Conservation (phyloP, 2,888 invertebrate species). For the Drosophila infuscata region DNA sequence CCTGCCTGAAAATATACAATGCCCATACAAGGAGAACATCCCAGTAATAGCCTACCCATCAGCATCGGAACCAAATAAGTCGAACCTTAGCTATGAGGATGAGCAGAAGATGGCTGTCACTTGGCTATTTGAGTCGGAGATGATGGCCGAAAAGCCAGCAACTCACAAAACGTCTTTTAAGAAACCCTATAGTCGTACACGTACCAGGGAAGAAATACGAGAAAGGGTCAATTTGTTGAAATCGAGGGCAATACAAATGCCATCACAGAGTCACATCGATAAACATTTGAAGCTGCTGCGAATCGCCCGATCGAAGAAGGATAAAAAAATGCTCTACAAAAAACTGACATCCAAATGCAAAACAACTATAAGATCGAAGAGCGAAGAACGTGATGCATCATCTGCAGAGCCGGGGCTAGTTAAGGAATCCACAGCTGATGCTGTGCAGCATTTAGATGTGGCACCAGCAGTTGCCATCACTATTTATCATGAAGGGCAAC, state of each 20-base stretch:
- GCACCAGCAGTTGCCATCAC: not conserved
- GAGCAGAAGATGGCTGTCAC: not conserved
- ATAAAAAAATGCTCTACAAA: not conserved
- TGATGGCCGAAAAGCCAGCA: not conserved
- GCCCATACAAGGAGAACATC: not conserved
- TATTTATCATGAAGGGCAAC: not conserved
- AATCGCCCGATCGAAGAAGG: not conserved
- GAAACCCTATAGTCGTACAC: not conserved
- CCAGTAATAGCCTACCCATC: not conserved
- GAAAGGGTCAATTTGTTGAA: not conserved
- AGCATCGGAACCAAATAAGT: not conserved
- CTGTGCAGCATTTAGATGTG: not conserved
- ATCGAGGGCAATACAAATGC: not conserved
- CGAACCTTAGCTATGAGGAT: not conserved
- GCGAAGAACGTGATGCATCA: not conserved
- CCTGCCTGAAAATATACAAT: not conserved
- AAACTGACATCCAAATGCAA: not conserved
- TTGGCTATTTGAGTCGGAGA: not conserved
- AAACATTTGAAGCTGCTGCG: not conserved
- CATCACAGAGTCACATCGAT: not conserved
- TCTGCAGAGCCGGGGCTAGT: not conserved
- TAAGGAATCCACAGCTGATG: not conserved
- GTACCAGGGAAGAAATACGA: too few species aligned
- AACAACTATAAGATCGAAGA: not conserved
- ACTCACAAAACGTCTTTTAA: not conserved